Conservation (phyloP, 53 echinoderm and acorn worm genomes). For the Hippasteria phrygiana region DNA sequence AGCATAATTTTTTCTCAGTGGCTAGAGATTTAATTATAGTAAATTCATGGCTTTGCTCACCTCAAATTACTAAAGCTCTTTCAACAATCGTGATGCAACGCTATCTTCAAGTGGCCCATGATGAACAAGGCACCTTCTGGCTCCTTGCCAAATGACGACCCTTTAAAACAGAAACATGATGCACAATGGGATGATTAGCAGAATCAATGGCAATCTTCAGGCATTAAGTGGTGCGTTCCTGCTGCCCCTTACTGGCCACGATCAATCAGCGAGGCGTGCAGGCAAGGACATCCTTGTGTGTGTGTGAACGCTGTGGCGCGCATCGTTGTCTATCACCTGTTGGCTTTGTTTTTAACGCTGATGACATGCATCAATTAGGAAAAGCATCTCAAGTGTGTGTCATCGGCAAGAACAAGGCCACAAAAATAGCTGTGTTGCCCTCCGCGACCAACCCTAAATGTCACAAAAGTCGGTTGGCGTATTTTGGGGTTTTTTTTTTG, state of each 20-base stretch:
- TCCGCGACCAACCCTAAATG: no score
- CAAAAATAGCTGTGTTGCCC: no score
- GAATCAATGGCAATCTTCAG: slow-evolving; percentile 48
- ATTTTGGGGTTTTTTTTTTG: no score
- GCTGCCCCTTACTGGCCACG: background rate
- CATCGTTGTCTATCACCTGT: slow-evolving; percentile 10
- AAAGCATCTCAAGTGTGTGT: background rate
- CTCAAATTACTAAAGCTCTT: no score
- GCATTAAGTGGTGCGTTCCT: slow-evolving; percentile 46
- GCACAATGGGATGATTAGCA: slow-evolving; percentile 2
- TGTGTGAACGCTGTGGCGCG: slow-evolving; percentile 8
- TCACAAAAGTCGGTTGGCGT: no score
- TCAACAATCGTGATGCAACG: no score
- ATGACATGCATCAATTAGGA: slow-evolving; percentile 21
- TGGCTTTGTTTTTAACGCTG: slow-evolving; percentile 47
- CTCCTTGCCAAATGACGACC: background rate
- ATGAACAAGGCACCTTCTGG: background rate
- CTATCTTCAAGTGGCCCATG: background rate
- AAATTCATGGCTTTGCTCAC: no score
- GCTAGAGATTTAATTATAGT: no score
- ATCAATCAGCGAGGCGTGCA: slow-evolving; percentile 3
- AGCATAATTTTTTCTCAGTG: no score
- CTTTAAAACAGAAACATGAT: slow-evolving; percentile 9
- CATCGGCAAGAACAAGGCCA: background rate
- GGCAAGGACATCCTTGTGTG: background rate